Evolutionary conservation across 1,140 invertebrate genomes (phyloP), one percentile per base, ranked within the genome.

Genomic region (Wasmannia auropunctata): DNA sequence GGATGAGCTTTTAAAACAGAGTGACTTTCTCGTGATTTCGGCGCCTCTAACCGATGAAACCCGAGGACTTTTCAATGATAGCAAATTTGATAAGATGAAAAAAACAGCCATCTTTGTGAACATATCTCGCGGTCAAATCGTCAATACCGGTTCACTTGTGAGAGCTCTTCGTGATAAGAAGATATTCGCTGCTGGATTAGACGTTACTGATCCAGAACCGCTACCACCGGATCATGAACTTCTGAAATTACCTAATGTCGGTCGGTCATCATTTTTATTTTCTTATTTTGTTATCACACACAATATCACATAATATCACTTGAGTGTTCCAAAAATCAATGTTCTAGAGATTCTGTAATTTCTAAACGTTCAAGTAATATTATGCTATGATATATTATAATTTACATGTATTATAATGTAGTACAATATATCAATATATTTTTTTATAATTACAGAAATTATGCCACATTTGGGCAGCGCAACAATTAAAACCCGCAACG

Each of bases 121-220:
- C 93, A 96, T 98, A 46, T 97, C 97, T 37, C 95, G 98, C 91
- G 97, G 97, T 91, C 97, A 96, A 49, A 91, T 98, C 8, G 96
- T 98, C 0, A 96, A 98, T 87, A 98, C 98, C 88, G 95, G 97
- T 37, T 97, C 97, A 34, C 93, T 99, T 3, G 95, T 97, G n/a
- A 93, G 95, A 86, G 98, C 98, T 0, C 92, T 99, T 28, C 96
- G 96, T 74, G 95, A 96, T 65, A 96, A 96, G 0, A 94, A 95
- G 85, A 99, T 99, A 88, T 97, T 96, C 91, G 97, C 97, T 0
- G 98, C 98, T 0, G 98, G 98, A 1, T 95, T 99, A 1, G 99
- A 99, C 94, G 98, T 99, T 1, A 98, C 97, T 62, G 97, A 97
- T 5, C 98, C 98, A 0, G 98, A 99, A 95, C 99, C 98, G 3